phyloP scores from a whole-genome alignment of 2,888 invertebrate genomes.

The Imbricaverruca yamaguchii region DNA sequence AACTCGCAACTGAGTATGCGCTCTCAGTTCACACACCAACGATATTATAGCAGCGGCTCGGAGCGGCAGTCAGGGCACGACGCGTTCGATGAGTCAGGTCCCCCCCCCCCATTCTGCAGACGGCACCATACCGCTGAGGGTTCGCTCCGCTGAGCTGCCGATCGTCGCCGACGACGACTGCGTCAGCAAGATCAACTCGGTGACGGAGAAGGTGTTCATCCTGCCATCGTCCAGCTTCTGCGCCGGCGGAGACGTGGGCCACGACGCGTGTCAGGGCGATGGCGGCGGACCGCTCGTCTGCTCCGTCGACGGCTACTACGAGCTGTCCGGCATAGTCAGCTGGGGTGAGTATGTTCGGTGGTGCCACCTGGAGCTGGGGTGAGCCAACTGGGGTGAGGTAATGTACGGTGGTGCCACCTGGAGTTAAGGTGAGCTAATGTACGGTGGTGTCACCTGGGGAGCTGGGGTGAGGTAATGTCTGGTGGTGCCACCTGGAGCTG shows the following conservation, averaged over 20 bases:
- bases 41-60: too few relatives aligned
- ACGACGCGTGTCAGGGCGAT: conserved; percentile 92
- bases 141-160: conserved; percentile 83
- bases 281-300: conserved; percentile 91
- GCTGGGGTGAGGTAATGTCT: too few relatives aligned
- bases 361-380: too few relatives aligned
- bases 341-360: conserved; percentile 52
- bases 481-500: too few relatives aligned
- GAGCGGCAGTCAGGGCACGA: too few relatives aligned
- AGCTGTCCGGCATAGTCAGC: conserved; percentile 84
- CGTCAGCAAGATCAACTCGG: conserved; percentile 84
- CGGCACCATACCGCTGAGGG: conserved; percentile 80
- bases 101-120: conserved; percentile 47
- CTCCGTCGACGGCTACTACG: conserved; percentile 84
- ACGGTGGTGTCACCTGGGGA: too few relatives aligned
- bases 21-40: too few relatives aligned
- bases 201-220: conserved; percentile 90
- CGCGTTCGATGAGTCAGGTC: background rate
- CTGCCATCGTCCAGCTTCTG: conserved; percentile 88
- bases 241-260: conserved; percentile 85
- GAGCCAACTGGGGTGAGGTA: too few relatives aligned
- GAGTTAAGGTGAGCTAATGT: too few relatives aligned
- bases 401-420: too few relatives aligned
- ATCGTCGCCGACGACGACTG: conserved; percentile 91
- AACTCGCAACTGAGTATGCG: too few relatives aligned